These are phyloP conservation scores for Tor tambroides DNA, from an alignment of 2,113 vertebrate genomes.

Conservation along the genomic window DNA sequence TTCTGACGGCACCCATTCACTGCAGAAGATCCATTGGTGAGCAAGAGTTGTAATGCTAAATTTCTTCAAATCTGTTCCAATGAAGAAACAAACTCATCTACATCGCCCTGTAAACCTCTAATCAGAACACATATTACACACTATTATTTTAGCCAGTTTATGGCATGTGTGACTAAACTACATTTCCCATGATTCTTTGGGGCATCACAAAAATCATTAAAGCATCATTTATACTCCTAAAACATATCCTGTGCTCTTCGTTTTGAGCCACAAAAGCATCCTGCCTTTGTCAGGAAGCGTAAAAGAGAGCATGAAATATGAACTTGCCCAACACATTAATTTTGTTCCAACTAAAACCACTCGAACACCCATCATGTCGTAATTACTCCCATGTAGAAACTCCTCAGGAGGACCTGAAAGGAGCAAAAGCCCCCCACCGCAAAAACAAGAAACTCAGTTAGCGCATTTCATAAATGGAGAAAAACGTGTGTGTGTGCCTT, in stretches of 20 bases:
- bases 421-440: slow-evolving; percentile 16
- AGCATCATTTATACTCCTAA: background rate
- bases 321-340: background rate
- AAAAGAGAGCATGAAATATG: background rate
- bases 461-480: slow-evolving; percentile 31
- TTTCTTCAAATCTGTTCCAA: too few relatives aligned
- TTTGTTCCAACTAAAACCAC: background rate
- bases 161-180: background rate
- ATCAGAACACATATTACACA: background rate
- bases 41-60: too few relatives aligned
- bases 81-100: too few relatives aligned
- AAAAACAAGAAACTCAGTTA: slow-evolving; percentile 40
- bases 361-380: background rate
- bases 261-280: background rate
- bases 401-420: background rate
- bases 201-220: background rate
- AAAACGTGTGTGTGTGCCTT: slow-evolving; percentile 1
- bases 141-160: background rate
- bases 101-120: background rate
- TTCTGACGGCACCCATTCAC: too few relatives aligned
- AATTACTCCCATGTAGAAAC: background rate
- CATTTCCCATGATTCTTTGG: background rate
- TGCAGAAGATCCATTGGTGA: too few relatives aligned
- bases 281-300: background rate
- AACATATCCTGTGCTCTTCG: background rate